Percentiles rank a stretch among this genome's conserved stretches.
These are phyloP conservation scores for Spinus pinus DNA, from an alignment of 2,797 vertebrate genomes.

Conservation along the genomic window DNA sequence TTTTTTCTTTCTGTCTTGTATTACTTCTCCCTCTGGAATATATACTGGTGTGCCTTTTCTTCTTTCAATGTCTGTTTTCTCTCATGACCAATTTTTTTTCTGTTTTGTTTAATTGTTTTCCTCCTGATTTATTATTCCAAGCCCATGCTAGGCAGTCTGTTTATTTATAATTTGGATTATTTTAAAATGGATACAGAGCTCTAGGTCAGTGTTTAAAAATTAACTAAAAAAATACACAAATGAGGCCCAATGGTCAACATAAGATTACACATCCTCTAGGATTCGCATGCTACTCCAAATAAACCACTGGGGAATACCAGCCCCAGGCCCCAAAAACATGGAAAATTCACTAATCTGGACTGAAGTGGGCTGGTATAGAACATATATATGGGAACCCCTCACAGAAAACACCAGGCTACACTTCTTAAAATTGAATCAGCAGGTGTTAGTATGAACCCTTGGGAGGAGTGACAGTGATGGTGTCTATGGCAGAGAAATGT, in stretches of 20 bases:
- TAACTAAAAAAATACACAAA: constrained; percentile 70
- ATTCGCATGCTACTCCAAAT: constrained; percentile 19
- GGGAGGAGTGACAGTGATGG: fast-evolving
- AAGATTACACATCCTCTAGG: constrained; percentile 48
- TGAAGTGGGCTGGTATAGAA: neutral
- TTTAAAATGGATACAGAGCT: constrained; percentile 65
- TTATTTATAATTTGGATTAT: constrained; percentile 68
- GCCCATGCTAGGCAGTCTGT: constrained; percentile 56
- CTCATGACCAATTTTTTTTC: constrained; percentile 60
- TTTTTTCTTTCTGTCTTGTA: neutral
- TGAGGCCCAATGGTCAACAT: constrained; percentile 58
- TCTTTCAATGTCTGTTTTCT: constrained; percentile 63
- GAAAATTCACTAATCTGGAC: neutral
- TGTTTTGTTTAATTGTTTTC: constrained; percentile 69
- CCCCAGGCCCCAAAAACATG: neutral
- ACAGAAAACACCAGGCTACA: neutral
- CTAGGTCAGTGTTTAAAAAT: constrained; percentile 66
- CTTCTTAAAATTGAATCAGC: neutral
- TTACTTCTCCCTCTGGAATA: constrained; percentile 29
- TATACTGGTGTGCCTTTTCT: constrained; percentile 33
- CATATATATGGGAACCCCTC: neutral
- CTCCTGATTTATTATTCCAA: constrained; percentile 68
- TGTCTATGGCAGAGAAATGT: neutral
- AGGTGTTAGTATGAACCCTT: neutral
- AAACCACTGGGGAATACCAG: constrained; percentile 10